Percentiles rank a stretch among this genome's conserved stretches.
These are phyloP conservation scores for Leptopilina syphax DNA, from an alignment of 2,888 invertebrate genomes.

Conservation along the genomic window DNA sequence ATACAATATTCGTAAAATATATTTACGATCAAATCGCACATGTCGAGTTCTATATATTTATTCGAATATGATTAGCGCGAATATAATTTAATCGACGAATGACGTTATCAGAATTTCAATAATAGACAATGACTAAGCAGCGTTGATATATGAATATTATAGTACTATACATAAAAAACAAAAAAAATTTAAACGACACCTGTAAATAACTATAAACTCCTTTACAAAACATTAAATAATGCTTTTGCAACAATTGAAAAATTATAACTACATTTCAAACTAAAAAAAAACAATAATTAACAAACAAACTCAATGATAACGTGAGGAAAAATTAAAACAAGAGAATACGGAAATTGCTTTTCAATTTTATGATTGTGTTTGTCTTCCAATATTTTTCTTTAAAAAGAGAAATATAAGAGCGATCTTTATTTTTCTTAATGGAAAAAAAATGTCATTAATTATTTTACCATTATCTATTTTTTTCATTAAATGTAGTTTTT, in stretches of 20 bases:
- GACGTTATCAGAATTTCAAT: slow-evolving; percentile 20
- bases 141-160: background rate
- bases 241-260: too few species aligned
- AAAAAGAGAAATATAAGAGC: background rate
- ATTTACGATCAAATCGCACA: background rate
- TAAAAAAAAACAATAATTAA: background rate
- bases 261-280: too few species aligned
- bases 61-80: slow-evolving; percentile 24
- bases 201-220: background rate
- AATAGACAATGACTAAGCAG: background rate
- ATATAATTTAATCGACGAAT: background rate
- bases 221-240: too few species aligned
- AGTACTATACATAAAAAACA: too few species aligned
- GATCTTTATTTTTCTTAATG: too few species aligned
- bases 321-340: background rate
- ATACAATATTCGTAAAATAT: too few species aligned
- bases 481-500: too few species aligned
- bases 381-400: too few species aligned
- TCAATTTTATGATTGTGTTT: too few species aligned
- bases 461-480: too few species aligned
- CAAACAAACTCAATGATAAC: background rate
- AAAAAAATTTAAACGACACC: background rate
- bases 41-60: slow-evolving; percentile 13
- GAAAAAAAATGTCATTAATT: too few species aligned
- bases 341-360: background rate